A percentile compares a stretch with the other conserved stretches of the same genome.
Evolutionary conservation across 2,888 invertebrate genomes (phyloP).

Genomic region (Harpalus rufipes): DNA sequence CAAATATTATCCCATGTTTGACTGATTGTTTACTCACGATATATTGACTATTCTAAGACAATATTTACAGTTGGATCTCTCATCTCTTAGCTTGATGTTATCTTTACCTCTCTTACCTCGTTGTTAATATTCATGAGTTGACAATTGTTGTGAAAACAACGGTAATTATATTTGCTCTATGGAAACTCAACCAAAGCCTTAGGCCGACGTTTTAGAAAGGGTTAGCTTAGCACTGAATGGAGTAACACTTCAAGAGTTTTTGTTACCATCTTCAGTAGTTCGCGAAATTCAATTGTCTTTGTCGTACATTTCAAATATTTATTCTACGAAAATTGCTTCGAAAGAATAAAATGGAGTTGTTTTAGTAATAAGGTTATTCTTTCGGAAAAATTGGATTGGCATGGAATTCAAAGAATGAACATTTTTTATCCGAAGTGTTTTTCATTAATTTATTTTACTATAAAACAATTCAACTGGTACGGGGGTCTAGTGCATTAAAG

Average conservation of each 20-base stretch:
- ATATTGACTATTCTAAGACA: slow-evolving; percentile 29
- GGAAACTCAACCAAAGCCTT: slow-evolving; percentile 6
- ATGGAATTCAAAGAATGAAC: neutral
- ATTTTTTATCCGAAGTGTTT: neutral
- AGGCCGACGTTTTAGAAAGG: neutral
- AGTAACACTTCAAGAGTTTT: slow-evolving; percentile 6
- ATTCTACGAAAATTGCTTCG: slow-evolving; percentile 26
- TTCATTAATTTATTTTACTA: neutral
- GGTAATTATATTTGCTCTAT: slow-evolving; percentile 39
- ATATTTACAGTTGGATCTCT: slow-evolving; percentile 27
- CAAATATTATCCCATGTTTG: slow-evolving; percentile 34
- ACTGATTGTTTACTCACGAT: slow-evolving; percentile 20
- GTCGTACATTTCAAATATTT: slow-evolving; percentile 39
- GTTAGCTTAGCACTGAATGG: neutral
- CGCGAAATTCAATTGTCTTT: slow-evolving; percentile 43
- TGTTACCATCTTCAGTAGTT: slow-evolving; percentile 16
- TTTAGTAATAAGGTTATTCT: neutral
- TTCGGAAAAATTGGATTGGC: neutral
- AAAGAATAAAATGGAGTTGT: neutral
- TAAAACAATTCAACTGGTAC: neutral
- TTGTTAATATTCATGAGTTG: slow-evolving; percentile 45
- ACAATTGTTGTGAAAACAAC: slow-evolving; percentile 43
- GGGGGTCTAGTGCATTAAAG: no score
- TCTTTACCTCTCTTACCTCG: slow-evolving; percentile 31
- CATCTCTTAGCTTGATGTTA: slow-evolving; percentile 8